Evolutionary conservation across 2,888 invertebrate species (phyloP), one percentile per base, ranked within the genome.

Genomic region (Ophion costatus): DNA sequence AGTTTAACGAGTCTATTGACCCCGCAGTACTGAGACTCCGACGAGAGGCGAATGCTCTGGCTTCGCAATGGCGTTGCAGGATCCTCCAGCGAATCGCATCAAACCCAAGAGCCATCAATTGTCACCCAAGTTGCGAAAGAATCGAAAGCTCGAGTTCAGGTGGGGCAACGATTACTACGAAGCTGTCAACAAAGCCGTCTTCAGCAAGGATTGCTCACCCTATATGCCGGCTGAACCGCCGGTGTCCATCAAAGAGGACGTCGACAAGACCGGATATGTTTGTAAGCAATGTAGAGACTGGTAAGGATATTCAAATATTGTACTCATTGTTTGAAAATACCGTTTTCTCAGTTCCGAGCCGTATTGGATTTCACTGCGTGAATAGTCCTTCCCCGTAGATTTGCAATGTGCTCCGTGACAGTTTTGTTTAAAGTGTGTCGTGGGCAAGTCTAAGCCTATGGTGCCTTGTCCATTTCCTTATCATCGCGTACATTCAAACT

Each of bases 251-350:
- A 86, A 80, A 45, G 86, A 89, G 66, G 81, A 89, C 14, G 83
- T 84, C 61, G 80, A 86, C 59, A 86, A 88, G 61, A 84, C 80
- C 45, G 86, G 88, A 64, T 90, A 90, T 29, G 76, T 87, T 42
- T 93, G 93, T 73, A 84, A 89, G 66, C 90, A 92, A 29, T 93
- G 93, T 69, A 91, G 88, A 84, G 93, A 93, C 86, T 88, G 92
- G 93, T 93, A 75, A 90, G 92, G 85, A 33, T 64, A 51, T 63
- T 64, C 10, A 0, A 29, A 51, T 51, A 59, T 24, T 17, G n/a
- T 42, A 2, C 38, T 73, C 9, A 2, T 7, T 11, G 6, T 38
- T 38, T 11, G 9, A 33, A 33, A 10, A 42, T 10, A 2, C n/a
- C 11, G 14, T 9, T n/a, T n/a, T 11, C 4, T 38, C 38, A 20